A percentile compares a stretch with the other conserved stretches of the same genome.
These are phyloP conservation scores for Penelope pileata DNA, from an alignment of 2,113 vertebrate genomes.

Conservation along the genomic window DNA sequence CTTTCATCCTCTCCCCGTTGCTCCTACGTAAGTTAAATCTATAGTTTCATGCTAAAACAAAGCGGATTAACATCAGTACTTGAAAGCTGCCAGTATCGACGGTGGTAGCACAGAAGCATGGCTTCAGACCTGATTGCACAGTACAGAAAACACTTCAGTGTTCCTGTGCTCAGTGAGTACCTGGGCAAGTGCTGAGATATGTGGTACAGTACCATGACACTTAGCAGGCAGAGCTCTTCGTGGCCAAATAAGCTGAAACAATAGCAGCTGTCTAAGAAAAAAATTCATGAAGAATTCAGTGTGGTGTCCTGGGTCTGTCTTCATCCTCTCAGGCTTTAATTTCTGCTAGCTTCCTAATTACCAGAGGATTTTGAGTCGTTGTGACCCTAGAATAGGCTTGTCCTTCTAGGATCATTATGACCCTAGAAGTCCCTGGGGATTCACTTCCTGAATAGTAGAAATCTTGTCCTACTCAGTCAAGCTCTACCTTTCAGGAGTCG, in stretches of 20 bases:
- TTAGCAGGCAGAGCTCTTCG: not conserved
- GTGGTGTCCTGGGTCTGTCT: not conserved
- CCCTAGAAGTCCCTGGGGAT: not conserved
- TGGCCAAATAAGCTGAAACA: not conserved
- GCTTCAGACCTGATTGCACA: not conserved
- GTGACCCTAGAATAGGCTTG: not conserved
- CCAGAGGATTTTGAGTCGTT: not conserved
- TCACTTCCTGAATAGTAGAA: not conserved
- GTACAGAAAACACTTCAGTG: not conserved
- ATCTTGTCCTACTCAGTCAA: not conserved
- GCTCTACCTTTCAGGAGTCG: not conserved
- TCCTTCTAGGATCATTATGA: not conserved
- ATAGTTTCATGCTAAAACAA: not conserved
- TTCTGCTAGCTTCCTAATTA: not conserved
- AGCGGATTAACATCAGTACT: not conserved
- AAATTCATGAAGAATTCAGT: not conserved
- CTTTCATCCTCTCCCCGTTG: not conserved
- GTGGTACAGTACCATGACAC: not conserved
- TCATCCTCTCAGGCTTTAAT: not conserved
- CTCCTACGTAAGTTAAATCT: not conserved
- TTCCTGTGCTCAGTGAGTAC: not conserved
- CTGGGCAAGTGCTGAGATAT: accelerated
- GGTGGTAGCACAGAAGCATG: accelerated
- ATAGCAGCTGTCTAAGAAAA: not conserved
- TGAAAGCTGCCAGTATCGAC: not conserved